Evolutionary conservation across 2,797 vertebrate genomes (phyloP), one percentile per base, ranked within the genome.

Genomic region (Todus mexicanus): DNA sequence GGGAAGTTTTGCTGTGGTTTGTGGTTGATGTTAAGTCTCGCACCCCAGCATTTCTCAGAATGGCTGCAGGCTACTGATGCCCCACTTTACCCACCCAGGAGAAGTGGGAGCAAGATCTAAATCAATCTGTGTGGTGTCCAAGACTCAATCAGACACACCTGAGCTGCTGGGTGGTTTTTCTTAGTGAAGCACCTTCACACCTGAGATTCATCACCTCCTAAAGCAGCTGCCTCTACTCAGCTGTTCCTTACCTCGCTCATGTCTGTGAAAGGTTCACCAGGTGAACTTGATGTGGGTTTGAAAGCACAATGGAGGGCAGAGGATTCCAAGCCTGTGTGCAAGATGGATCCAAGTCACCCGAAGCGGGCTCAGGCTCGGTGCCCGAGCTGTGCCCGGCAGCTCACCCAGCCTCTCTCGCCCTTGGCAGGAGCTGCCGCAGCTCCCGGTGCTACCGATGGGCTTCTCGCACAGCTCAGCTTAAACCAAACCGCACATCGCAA

Each of bases 71-170:
- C 1, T 5, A 7, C 6, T 12, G n/a, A 15, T n/a, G n/a, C 11
- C 10, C 15, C 27, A 7, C 56, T 45, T 33, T 40, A 10, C 2
- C 20, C 51, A 2, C 3, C 0, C 3, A 9, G 11, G 19, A 29
- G 56, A 63, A 57, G 23, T 0, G 2, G 68, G 48, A 12, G 3
- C 1, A 17, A 50, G 25, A 42, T 27, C 35, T 74, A 0, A 1
- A 9, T 1, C 1, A 1, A 25, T 5, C 23, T 11, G 2, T 1
- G 9, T 0, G 7, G 17, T 15, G 38, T 5, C 27, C 21, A 7
- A 82, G 43, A 11, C 57, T 29, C 51, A 61, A 11, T 23, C 23
- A 63, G 79, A 48, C 23, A 16, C 60, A 63, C 38, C 80, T 29
- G 38, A 81, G 71, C 43, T 64, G 20, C 43, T 45, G 23, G 11